Base-by-base conservation (phyloP, 2,797 vertebrate species). In the Loriculus beryllinus region DNA sequence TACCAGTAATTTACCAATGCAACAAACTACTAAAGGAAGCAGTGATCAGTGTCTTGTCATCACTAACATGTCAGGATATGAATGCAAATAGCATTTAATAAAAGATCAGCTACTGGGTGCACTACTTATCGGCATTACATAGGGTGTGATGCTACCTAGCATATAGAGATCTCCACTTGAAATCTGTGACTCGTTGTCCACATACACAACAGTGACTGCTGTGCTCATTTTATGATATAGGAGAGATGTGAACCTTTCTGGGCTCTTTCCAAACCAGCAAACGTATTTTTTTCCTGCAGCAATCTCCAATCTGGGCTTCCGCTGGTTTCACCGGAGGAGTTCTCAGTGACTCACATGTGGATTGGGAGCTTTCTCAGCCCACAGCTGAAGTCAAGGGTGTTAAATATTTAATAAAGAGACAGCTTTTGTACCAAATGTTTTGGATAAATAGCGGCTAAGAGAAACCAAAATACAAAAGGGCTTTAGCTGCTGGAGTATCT, bases 371-470 rank as follows among this genome's bases (percentile, higher is more conserved):
- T 88, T 91, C 82, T 92, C 95, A 97, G 82, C 95, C 93, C 87
- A 93, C 95, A 91, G 92, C 78, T 93, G 91, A 97, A 94, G 77
- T 80, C 85, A 95, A 94, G 92, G 74, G 67, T 92, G 91, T 92
- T 97, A 94, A 97, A 96, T 96, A 95, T 96, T 97, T 96, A 92
- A 96, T 96, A 86, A 29, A 93, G 87, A 96, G 82, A 94, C 93
- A 96, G 85, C 80, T 91, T 95, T 93, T 94, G 85, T 93, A 91
- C 93, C 95, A 93, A 93, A 93, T 90, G 92, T 96, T 96, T 95
- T 79, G 82, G 89, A 94, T 91, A 96, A 96, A 97, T 91, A 96
- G 85, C 92, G 91, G 82, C 69, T 92, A 82, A 74, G 65, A 94
- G 77, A 94, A 94, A 88, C 33, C 67, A 96, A 96, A 96, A 96